phyloP scores from a whole-genome alignment of 2,113 vertebrate species.

The Callocephalon fimbriatum region DNA sequence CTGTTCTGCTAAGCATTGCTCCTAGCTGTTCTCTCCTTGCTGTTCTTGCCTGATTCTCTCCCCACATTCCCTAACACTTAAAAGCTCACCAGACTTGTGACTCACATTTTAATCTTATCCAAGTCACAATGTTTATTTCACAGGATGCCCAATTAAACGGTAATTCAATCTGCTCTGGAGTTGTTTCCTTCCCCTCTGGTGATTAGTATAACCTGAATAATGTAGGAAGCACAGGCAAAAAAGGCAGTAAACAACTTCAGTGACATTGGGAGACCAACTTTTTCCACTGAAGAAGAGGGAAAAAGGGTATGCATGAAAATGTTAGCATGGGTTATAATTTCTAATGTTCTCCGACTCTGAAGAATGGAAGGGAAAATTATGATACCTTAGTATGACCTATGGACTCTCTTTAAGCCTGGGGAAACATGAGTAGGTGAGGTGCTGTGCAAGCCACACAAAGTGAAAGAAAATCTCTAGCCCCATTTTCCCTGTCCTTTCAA shows the following conservation, averaged over 20 bases:
- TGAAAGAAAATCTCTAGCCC: neutral
- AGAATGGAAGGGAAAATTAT: neutral
- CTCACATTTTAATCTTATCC: conserved; percentile 65
- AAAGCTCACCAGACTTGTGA: conserved; percentile 67
- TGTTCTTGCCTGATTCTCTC: neutral
- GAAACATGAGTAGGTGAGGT: neutral
- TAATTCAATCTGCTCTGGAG: conserved; percentile 68
- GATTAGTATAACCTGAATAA: conserved; percentile 69
- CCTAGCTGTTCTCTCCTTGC: neutral
- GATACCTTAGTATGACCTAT: neutral
- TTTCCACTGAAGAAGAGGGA: neutral
- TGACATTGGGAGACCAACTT: neutral
- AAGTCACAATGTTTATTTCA: conserved; percentile 72
- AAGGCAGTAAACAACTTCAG: conserved; percentile 13
- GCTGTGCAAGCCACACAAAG: neutral
- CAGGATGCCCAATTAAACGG: conserved; percentile 70
- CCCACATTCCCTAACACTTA: neutral
- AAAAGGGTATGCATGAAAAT: neutral
- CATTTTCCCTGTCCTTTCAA: neutral
- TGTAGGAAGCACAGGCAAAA: neutral
- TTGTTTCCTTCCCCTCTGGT: conserved; percentile 64
- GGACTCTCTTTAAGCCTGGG: neutral
- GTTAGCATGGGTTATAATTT: neutral
- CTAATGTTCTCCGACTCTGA: neutral
- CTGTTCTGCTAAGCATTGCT: neutral